Evolutionary conservation across 2,797 vertebrate genomes (phyloP), one percentile per base, ranked within the genome.

Genomic region (Cossypha caffra): DNA sequence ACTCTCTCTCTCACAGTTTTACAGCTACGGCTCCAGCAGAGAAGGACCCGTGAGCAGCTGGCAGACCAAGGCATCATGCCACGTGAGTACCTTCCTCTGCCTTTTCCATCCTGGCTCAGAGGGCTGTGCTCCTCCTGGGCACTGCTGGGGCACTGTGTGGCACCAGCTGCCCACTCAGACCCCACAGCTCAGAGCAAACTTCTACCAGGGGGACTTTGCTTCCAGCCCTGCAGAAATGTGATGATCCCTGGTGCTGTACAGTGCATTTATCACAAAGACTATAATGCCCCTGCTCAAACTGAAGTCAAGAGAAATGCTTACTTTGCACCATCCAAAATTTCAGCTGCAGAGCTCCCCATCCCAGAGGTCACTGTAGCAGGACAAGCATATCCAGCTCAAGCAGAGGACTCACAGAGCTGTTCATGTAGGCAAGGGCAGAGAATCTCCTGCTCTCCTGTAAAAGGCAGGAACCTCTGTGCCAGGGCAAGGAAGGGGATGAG

Each of bases 1-100:
- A 4, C 67, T 75, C 29, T 93, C 68, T 95, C 91, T 97, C 96
- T 97, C 96, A 84, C 97, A 99, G 99, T 99, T 98, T 98, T 99
- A 95, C 99, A 99, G 99, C 98, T 99, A 96, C 99, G 99, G 97
- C 99, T 99, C 97, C 99, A 99, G 97, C 99, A 99, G 98, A 99
- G 99, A 97, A 98, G 99, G 98, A 99, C 99, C 93, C 98, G 99
- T 96, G 99, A 99, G 97, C 99, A 99, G 97, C 98, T 99, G 97
- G 98, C 98, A 98, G 98, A 99, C 98, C 99, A 99, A 98, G 99
- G 99, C 98, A 98, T 99, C 98, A 99, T 99, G 99, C 99, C 99
- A 98, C 98, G 99, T 99, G 98, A 99, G 99, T 99, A 98, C 13
- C 47, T 23, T 3, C 4, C 59, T 24, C 68, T 89, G 50, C 68